Conservation (phyloP, 2,888 invertebrate species). For the Drosophila barbarae region DNA sequence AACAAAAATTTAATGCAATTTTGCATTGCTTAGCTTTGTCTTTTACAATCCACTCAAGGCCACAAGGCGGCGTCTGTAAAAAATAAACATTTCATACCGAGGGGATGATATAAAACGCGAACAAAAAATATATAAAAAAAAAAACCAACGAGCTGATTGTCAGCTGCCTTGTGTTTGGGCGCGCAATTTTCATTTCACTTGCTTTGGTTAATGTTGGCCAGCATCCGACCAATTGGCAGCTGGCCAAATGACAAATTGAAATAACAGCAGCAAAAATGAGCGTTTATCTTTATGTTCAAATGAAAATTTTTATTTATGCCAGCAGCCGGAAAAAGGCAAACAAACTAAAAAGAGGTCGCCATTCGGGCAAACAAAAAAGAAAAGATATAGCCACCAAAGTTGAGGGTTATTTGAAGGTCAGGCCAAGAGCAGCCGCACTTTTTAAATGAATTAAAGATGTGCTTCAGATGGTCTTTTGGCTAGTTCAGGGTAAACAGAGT, state of each 20-base stretch:
- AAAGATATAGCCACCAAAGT: slow-evolving; percentile 29
- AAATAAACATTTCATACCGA: slow-evolving; percentile 32
- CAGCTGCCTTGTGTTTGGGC: slow-evolving; percentile 28
- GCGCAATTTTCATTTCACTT: slow-evolving; percentile 56
- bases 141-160: slow-evolving; percentile 30
- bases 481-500: not conserved
- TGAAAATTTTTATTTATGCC: slow-evolving; percentile 73
- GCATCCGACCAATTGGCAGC: slow-evolving; percentile 60
- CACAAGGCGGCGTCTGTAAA: slow-evolving; percentile 28
- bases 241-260: slow-evolving; percentile 72
- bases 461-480: not conserved
- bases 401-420: slow-evolving; percentile 71
- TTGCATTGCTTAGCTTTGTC: slow-evolving; percentile 33
- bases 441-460: slow-evolving; percentile 1
- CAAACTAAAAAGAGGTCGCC: slow-evolving; percentile 50
- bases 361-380: slow-evolving; percentile 30
- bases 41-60: slow-evolving; percentile 37
- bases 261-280: slow-evolving; percentile 59
- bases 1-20: slow-evolving; percentile 29
- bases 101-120: slow-evolving; percentile 30
- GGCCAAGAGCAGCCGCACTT: slow-evolving; percentile 10
- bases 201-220: slow-evolving; percentile 59
- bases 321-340: slow-evolving; percentile 58
- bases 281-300: slow-evolving; percentile 72
- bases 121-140: slow-evolving; percentile 6